phyloP scores from a whole-genome alignment of 2,888 invertebrate genomes.

The Nomada fabriciana region DNA sequence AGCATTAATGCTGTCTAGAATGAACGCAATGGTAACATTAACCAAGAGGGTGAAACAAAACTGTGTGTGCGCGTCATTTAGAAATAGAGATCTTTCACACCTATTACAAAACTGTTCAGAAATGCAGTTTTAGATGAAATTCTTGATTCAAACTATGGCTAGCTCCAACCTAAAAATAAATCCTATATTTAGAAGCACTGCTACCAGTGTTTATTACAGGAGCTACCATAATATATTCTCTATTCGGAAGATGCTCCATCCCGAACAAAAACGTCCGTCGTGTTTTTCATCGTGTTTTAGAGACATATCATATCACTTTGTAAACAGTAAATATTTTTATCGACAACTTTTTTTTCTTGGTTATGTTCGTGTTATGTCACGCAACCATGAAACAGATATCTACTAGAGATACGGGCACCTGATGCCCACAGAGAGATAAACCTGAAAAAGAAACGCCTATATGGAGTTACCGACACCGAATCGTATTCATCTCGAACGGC shows the following conservation, averaged over 20 bases:
- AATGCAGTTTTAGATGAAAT: constrained; percentile 73
- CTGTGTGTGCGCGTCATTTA: constrained; percentile 17
- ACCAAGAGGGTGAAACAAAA: constrained; percentile 1
- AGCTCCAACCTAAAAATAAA: constrained; percentile 83
- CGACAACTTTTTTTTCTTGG: constrained; percentile 62
- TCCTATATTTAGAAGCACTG: constrained; percentile 78
- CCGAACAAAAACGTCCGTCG: constrained; percentile 36
- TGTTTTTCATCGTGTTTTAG: constrained; percentile 36
- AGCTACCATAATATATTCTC: constrained; percentile 63
- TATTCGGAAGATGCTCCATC: constrained; percentile 56
- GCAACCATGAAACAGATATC: constrained; percentile 42
- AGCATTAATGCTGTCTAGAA: neutral
- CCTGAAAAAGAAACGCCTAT: neutral
- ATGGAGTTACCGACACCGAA: neutral
- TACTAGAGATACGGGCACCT: constrained; percentile 26
- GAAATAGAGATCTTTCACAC: constrained; percentile 52
- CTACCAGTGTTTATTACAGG: constrained; percentile 50
- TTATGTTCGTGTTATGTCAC: constrained; percentile 65
- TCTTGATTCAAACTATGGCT: constrained; percentile 72
- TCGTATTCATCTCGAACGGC: neutral
- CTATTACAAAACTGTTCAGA: constrained; percentile 72
- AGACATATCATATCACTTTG: constrained; percentile 60
- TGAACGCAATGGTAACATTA: neutral
- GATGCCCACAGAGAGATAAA: neutral
- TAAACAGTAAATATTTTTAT: constrained; percentile 71